Evolutionary conservation across 2,797 vertebrate species (phyloP).

Genomic region (Pagetopsis macropterus): DNA sequence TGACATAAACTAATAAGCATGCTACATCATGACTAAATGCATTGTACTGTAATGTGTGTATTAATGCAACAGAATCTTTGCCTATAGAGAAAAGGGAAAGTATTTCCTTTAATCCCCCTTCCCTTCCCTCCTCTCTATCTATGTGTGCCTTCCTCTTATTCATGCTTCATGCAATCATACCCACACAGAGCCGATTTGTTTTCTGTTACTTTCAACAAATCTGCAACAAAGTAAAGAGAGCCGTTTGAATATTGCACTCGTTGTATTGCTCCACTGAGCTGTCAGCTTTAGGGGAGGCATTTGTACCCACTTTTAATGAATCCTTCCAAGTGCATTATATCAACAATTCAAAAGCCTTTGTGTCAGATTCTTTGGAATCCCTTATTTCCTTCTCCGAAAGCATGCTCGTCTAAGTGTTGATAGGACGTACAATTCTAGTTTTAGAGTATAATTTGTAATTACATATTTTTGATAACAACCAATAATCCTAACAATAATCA

Average conservation of each 20-base stretch:
- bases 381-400: background rate
- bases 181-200: constrained; percentile 48
- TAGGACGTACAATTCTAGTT: background rate
- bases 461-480: too few species aligned
- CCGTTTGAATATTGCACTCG: constrained; percentile 47
- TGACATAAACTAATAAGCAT: background rate
- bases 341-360: constrained; percentile 44
- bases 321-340: constrained; percentile 49
- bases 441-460: too few species aligned
- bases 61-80: background rate
- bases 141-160: background rate
- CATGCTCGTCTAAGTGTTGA: background rate
- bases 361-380: constrained; percentile 19
- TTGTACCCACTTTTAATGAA: constrained; percentile 58
- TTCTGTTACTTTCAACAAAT: constrained; percentile 56
- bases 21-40: constrained; percentile 1
- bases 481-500: too few species aligned
- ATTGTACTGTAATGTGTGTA: background rate
- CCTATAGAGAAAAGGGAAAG: background rate
- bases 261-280: constrained; percentile 52
- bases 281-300: constrained; percentile 51
- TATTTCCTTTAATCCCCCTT: background rate
- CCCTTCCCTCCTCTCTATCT: background rate
- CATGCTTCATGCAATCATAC: constrained; percentile 29
- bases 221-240: constrained; percentile 52